Evolutionary conservation across 2,113 vertebrate genomes (phyloP).

Genomic region (Phyllopteryx taeniolatus): DNA sequence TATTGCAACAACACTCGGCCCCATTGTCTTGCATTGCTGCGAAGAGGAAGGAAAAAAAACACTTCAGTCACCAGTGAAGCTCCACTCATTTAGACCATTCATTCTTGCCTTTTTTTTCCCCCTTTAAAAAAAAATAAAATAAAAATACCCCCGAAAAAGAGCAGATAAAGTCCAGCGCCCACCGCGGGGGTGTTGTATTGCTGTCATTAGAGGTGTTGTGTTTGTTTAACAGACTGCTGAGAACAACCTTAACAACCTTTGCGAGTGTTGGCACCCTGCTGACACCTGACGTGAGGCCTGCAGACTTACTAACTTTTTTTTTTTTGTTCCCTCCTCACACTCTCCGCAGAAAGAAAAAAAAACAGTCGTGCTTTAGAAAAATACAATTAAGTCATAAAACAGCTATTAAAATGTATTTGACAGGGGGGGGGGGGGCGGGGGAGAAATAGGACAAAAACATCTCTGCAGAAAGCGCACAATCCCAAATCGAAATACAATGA

Average conservation of each 20-base stretch:
- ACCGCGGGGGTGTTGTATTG: conserved; percentile 33
- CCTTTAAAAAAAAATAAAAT: not conserved
- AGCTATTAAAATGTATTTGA: not conserved
- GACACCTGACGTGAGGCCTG: conserved; percentile 45
- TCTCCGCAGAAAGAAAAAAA: not conserved
- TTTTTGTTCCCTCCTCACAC: not conserved
- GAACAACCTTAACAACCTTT: conserved; percentile 61
- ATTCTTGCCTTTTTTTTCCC: not conserved
- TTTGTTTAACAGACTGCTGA: conserved; percentile 68
- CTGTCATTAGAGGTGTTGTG: conserved; percentile 57
- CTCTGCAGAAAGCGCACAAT: too few species aligned
- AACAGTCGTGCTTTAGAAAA: not conserved
- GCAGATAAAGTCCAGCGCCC: not conserved
- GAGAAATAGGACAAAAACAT: not conserved
- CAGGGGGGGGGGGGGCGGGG: too few species aligned
- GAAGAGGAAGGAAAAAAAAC: conserved; percentile 26
- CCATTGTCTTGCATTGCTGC: conserved; percentile 59
- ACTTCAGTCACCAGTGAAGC: conserved; percentile 37
- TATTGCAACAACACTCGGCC: conserved; percentile 67
- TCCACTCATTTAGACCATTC: not conserved
- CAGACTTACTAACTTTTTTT: not conserved
- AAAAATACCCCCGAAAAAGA: not conserved
- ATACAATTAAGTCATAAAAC: conserved; percentile 1
- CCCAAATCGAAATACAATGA: not conserved
- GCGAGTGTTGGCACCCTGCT: conserved; percentile 58